Evolutionary conservation across 2,113 vertebrate species (phyloP).

Genomic region (Columba janthina): DNA sequence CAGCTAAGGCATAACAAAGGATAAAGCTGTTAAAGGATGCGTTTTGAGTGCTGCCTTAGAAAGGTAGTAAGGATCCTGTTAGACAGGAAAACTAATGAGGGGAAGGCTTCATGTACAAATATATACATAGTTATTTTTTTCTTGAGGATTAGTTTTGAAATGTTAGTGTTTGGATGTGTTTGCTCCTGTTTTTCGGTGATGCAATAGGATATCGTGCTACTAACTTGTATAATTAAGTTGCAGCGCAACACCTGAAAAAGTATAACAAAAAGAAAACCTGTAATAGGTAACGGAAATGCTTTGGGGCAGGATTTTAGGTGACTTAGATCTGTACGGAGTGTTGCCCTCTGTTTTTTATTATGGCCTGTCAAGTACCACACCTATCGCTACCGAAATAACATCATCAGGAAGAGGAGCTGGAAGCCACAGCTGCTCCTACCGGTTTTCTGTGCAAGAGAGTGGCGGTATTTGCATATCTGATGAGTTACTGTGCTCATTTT

Average conservation of each 20-base stretch:
- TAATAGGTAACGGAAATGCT: not conserved
- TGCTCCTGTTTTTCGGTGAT: not conserved
- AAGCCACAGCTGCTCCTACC: not conserved
- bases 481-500: not conserved
- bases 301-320: not conserved
- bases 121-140: accelerated
- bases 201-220: not conserved
- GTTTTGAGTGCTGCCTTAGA: constrained; percentile 30
- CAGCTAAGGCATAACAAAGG: not conserved
- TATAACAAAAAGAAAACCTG: not conserved
- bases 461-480: constrained; percentile 20
- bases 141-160: not conserved
- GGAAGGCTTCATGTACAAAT: not conserved
- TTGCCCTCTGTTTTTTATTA: not conserved
- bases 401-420: not conserved
- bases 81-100: not conserved
- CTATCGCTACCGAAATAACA: not conserved
- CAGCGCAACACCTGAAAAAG: not conserved
- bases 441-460: not conserved
- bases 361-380: not conserved
- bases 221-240: not conserved
- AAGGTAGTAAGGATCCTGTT: not conserved
- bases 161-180: not conserved
- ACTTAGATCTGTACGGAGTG: not conserved
- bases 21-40: constrained; percentile 15